Percentiles rank a stretch among this genome's conserved stretches.
Conservation (phyloP, 2,888 invertebrate species). For the Brachylomia viminalis region DNA sequence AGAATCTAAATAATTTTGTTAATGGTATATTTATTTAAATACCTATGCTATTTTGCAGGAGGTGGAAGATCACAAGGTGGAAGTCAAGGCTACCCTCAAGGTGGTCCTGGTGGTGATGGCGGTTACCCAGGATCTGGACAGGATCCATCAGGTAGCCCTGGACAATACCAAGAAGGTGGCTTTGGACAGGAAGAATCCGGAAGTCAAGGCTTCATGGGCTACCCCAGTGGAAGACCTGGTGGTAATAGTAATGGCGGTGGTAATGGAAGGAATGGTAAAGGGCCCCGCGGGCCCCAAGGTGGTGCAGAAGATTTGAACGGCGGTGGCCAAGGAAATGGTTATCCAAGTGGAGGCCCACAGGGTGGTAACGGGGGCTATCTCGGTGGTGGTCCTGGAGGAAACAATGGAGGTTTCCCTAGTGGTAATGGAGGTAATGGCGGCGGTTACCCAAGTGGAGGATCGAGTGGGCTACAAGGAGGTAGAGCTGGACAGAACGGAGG, state of each 20-base stretch:
- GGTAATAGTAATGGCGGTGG: constrained; percentile 64
- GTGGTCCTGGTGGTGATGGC: constrained; percentile 67
- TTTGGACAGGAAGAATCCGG: constrained; percentile 63
- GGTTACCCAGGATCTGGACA: constrained; percentile 69
- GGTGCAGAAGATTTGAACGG: constrained; percentile 54
- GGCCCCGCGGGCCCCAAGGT: constrained; percentile 40
- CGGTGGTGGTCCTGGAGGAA: constrained; percentile 47
- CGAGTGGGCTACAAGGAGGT: constrained; percentile 64
- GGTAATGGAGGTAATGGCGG: constrained; percentile 25
- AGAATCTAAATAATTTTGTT: neutral
- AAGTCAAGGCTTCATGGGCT: constrained; percentile 66
- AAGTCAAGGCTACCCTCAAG: constrained; percentile 75
- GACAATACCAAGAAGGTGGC: constrained; percentile 67
- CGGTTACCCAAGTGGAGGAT: constrained; percentile 69
- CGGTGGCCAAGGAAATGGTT: constrained; percentile 49
- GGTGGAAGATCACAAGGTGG: constrained; percentile 67
- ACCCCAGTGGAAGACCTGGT: constrained; percentile 73
- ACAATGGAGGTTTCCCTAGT: constrained; percentile 32
- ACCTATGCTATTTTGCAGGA: constrained; percentile 44
- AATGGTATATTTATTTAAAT: neutral
- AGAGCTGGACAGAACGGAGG: constrained; percentile 68
- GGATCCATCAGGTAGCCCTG: constrained; percentile 54
- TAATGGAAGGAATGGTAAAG: constrained; percentile 29
- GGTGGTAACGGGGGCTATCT: constrained; percentile 54
- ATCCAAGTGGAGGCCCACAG: constrained; percentile 54